phyloP scores from a whole-genome alignment of 35 echinoderm and acorn worm genomes.

The Patiria miniata region DNA sequence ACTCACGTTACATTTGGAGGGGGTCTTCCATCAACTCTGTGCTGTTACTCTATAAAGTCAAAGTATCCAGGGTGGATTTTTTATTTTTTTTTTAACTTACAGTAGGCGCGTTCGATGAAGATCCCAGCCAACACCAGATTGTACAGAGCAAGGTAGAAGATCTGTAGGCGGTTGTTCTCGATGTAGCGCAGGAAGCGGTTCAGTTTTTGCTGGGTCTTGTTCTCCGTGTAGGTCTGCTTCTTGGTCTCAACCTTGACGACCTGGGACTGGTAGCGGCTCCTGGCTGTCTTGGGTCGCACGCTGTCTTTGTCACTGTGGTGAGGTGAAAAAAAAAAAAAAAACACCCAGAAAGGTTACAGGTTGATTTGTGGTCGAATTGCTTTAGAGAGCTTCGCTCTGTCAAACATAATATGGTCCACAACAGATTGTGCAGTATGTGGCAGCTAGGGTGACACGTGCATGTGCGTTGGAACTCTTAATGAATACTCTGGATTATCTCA shows the following conservation, averaged over 20 bases:
- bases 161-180: constrained; percentile 88
- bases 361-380: not conserved
- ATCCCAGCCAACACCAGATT: constrained; percentile 72
- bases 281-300: not conserved
- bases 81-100: constrained; percentile 41
- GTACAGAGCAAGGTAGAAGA: constrained; percentile 83
- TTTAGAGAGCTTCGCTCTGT: not conserved
- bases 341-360: no score
- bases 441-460: no score
- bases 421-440: no score
- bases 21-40: no score
- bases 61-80: no score
- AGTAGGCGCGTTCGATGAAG: constrained; percentile 93
- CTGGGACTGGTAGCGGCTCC: constrained; percentile 39
- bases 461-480: no score
- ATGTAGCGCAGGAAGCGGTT: constrained; percentile 70
- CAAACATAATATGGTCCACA: no score
- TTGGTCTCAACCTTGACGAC: constrained; percentile 66
- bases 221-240: constrained; percentile 57
- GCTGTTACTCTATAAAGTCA: no score
- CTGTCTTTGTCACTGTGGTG: constrained; percentile 26
- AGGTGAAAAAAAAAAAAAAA: no score
- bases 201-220: constrained; percentile 28
- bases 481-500: no score
- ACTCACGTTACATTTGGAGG: no score